phyloP scores from a whole-genome alignment of 1,140 invertebrate species.

The Onthophagus taurus region DNA sequence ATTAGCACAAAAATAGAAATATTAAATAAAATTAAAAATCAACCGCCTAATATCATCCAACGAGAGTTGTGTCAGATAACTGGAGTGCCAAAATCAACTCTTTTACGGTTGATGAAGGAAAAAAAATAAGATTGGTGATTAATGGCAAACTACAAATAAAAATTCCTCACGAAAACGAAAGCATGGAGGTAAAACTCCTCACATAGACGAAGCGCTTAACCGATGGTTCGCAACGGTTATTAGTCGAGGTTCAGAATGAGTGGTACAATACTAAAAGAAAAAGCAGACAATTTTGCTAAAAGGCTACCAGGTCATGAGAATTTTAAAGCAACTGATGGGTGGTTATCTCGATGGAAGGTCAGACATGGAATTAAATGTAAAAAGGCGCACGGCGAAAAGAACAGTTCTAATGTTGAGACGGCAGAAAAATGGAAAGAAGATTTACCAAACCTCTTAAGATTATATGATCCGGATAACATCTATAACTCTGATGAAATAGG shows the following conservation, averaged over 20 bases:
- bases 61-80: slow-evolving; percentile 6
- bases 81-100: slow-evolving; percentile 8
- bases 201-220: slow-evolving; percentile 15
- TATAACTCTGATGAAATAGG: neutral
- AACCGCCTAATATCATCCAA: neutral
- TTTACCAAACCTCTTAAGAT: neutral
- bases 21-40: slow-evolving; percentile 8
- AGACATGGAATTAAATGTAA: slow-evolving; percentile 7
- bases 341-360: slow-evolving; percentile 6
- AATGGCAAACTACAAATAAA: slow-evolving; percentile 10
- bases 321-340: slow-evolving; percentile 8
- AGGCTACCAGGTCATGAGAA: slow-evolving; percentile 6
- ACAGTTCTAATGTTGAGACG: neutral
- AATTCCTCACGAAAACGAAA: slow-evolving; percentile 12
- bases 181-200: slow-evolving; percentile 13
- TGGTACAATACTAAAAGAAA: too few relatives aligned
- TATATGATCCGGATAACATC: neutral
- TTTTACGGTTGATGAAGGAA: slow-evolving; percentile 7
- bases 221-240: slow-evolving; percentile 13
- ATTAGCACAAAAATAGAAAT: slow-evolving; percentile 1
- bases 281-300: neutral
- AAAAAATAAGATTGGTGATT: slow-evolving; percentile 9
- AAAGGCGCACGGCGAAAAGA: neutral
- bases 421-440: neutral
- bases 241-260: too few relatives aligned